phyloP scores from a whole-genome alignment of 1,140 invertebrate species.

The Bombus superbus region DNA sequence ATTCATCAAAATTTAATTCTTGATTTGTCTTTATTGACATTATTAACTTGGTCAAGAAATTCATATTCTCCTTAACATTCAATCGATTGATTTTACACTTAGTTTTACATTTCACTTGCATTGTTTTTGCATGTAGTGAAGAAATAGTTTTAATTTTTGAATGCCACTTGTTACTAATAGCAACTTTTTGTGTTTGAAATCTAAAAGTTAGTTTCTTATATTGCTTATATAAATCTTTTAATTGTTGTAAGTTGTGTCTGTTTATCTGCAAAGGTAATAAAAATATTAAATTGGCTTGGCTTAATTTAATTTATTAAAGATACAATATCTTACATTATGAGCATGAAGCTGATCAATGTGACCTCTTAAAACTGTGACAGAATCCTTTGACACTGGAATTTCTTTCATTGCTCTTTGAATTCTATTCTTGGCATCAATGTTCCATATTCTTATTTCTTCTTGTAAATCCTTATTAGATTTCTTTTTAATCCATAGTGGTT shows the following conservation, averaged over 20 bases:
- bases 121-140: slow-evolving; percentile 31
- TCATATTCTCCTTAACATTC: slow-evolving; percentile 10
- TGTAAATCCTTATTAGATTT: slow-evolving; percentile 55
- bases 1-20: slow-evolving; percentile 31
- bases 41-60: slow-evolving; percentile 16
- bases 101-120: slow-evolving; percentile 57
- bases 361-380: slow-evolving; percentile 51
- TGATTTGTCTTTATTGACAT: neutral
- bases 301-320: neutral
- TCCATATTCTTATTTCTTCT: slow-evolving; percentile 67
- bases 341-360: slow-evolving; percentile 50
- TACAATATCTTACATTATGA: slow-evolving; percentile 52
- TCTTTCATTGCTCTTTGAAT: slow-evolving; percentile 22
- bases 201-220: slow-evolving; percentile 48
- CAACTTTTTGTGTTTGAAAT: slow-evolving; percentile 3
- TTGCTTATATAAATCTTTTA: slow-evolving; percentile 49
- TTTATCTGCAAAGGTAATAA: slow-evolving; percentile 62
- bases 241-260: slow-evolving; percentile 48
- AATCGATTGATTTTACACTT: slow-evolving; percentile 54
- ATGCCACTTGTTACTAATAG: slow-evolving; percentile 3
- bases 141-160: neutral
- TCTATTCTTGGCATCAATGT: slow-evolving; percentile 29
- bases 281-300: neutral
- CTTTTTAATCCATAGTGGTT: slow-evolving; percentile 47
- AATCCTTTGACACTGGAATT: slow-evolving; percentile 24